Base-by-base conservation (phyloP, 2,797 vertebrate species). In the Halcyon chelicuti region DNA sequence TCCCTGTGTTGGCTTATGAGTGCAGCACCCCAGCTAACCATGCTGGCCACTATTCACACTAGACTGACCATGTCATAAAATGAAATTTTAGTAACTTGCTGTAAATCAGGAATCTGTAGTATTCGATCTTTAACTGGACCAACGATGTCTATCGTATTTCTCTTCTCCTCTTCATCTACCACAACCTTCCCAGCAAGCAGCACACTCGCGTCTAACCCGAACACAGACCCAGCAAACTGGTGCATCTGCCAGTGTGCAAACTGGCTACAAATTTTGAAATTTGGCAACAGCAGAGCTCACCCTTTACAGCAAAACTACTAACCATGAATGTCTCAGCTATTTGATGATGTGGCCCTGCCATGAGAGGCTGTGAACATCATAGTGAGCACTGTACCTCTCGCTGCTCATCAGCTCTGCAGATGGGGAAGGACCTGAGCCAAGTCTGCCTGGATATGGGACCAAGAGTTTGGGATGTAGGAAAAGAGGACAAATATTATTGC, bases 211-310 rank as follows among this genome's bases (percentile, higher is more conserved):
- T 26, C 31, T 29, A 60, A 33, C 22, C 61, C 25, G 31, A 74
- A 40, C 14, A 8, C 7, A 66, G 39, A 63, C 10, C 14, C 23
- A 72, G 6, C 0, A 2, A 86, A 51, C 19, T 31, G 37, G 8
- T 20, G 9, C 3, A 3, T 3, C 11, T 3, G 31, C 42, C 51
- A 55, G 9, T 1, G 2, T 20, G 29, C 23, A 74, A 66, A 52
- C 5, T 6, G 19, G 31, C 58, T 63, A 58, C 6, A 2, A 14
- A 49, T 26, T n/a, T 22, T 62, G 39, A 37, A 68, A 86, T 65
- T 0, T 62, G 73, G 51, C 10, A 0, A 52, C 0, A 66, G 40
- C 40, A 49, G 17, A 28, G 31, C 20, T 68, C 55, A 68, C 23
- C 31, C 72, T 31, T 83, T 67, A 76, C 37, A 75, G 66, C 7